Evolutionary conservation across 2,888 invertebrate genomes (phyloP).

Genomic region (Acleris emargana): DNA sequence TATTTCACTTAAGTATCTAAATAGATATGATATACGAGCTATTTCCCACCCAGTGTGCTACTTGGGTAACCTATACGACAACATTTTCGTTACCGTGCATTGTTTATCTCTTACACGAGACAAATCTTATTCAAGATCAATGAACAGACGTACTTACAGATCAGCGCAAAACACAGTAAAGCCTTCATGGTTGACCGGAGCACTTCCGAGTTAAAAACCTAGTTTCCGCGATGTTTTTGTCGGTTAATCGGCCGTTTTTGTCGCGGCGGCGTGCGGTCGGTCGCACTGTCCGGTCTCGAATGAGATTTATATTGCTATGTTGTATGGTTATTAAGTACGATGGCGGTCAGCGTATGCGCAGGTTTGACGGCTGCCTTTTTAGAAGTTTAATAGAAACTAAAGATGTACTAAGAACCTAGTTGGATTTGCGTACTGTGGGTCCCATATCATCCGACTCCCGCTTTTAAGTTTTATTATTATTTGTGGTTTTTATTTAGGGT

Average conservation of each 20-base stretch:
- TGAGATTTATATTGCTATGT: slow-evolving; percentile 13
- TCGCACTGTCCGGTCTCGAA: slow-evolving; percentile 16
- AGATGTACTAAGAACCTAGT: too few relatives aligned
- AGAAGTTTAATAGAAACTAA: background rate
- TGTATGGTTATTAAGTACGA: background rate
- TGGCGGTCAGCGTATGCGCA: slow-evolving; percentile 12
- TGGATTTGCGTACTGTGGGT: too few relatives aligned
- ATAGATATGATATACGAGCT: too few relatives aligned
- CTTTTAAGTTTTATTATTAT: too few relatives aligned
- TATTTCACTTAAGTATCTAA: too few relatives aligned
- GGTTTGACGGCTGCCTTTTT: slow-evolving; percentile 4
- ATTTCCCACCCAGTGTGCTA: too few relatives aligned
- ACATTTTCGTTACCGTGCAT: too few relatives aligned
- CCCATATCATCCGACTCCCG: too few relatives aligned
- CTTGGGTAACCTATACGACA: too few relatives aligned
- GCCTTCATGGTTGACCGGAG: slow-evolving; percentile 55
- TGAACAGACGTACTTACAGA: slow-evolving; percentile 53
- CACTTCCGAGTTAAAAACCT: slow-evolving; percentile 36
- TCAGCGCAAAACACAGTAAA: slow-evolving; percentile 50
- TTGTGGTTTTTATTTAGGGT: too few relatives aligned
- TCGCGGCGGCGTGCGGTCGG: slow-evolving; percentile 13
- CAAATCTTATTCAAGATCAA: slow-evolving; percentile 38
- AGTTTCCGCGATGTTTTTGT: slow-evolving; percentile 31
- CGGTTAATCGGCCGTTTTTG: slow-evolving; percentile 1
- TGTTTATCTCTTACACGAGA: background rate